Base-by-base conservation (phyloP, 2,113 vertebrate genomes). In the Entosphenus tridentatus region DNA sequence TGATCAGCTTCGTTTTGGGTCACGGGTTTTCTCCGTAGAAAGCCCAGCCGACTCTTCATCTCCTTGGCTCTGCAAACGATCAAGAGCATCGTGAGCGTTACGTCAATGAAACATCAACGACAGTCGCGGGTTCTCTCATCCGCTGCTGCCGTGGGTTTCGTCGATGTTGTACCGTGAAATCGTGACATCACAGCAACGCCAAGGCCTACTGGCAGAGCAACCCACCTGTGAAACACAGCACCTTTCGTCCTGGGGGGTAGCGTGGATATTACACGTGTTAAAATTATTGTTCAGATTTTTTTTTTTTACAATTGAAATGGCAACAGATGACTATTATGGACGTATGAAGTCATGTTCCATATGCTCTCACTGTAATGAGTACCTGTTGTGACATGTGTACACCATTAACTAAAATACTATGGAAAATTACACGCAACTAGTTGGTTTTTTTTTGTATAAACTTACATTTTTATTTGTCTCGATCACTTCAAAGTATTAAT, bases 21-120 rank as follows among this genome's bases (percentile, higher is more conserved):
- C 62, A 16, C 21, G 62, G 62, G n/a, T 21, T 65, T 65, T 21
- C 62, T 16, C 62, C n/a, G 62, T 21, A 9, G 8, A 65, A 65
- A 65, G 9, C n/a, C 62, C 62, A 65, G 62, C n/a, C 62, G 62
- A 21, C 21, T 65, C 62, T 65, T 65, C 62, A 65, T 65, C 21
- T 21, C 62, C 10, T 65, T 65, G n/a, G 62, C 62, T 65, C 62
- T 65, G 62, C 10, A 21, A 65, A 21, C 62, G 21, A 65, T n/a
- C 21, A 65, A 65, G 21, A 65, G 39, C 39, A 8, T 16, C 62
- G 10, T 13, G 58, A 14, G 58, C 58, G 16, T 17, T 62, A 9
- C 21, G 62, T n/a, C 21, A 16, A 65, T 16, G 62, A 65, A 9
- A 9, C 10, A 65, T 65, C 21, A 9, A 65, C n/a, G 21, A 16